Evolutionary conservation across 1,140 invertebrate species (phyloP).

Genomic region (Brachionus asplanchnoidis): DNA sequence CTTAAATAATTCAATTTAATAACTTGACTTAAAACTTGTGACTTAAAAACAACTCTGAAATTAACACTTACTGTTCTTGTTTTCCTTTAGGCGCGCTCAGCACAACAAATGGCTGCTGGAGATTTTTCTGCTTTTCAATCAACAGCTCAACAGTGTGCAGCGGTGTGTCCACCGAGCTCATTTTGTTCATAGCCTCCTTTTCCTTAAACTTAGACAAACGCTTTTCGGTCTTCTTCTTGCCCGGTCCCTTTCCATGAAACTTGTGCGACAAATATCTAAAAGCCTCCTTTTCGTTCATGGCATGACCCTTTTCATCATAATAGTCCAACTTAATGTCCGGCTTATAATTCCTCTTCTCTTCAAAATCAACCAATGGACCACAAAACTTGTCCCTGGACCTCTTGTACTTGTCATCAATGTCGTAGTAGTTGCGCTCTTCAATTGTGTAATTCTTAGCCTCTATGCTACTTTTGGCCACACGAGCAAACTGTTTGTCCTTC

Average conservation of each 20-base stretch:
- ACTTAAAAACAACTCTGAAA: neutral
- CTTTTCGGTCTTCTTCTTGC: constrained; percentile 97
- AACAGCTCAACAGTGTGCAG: constrained; percentile 85
- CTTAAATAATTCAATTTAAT: too few species aligned
- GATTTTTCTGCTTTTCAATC: constrained; percentile 91
- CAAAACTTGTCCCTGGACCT: constrained; percentile 69
- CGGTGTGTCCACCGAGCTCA: constrained; percentile 97
- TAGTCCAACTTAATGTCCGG: constrained; percentile 95
- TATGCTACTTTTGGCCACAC: neutral
- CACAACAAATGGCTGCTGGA: constrained; percentile 87
- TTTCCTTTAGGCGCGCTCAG: constrained; percentile 60
- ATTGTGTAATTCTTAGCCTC: constrained; percentile 81
- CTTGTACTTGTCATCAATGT: constrained; percentile 71
- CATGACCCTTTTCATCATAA: constrained; percentile 86
- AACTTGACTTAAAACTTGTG: too few species aligned
- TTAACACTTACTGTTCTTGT: constrained; percentile 19
- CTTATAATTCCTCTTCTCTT: constrained; percentile 85
- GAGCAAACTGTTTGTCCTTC: neutral
- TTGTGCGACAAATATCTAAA: constrained; percentile 84
- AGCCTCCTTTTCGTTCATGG: constrained; percentile 88
- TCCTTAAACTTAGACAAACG: constrained; percentile 77
- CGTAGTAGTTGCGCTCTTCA: constrained; percentile 82
- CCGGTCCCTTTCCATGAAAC: constrained; percentile 97
- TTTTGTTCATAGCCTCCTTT: constrained; percentile 84
- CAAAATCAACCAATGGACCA: constrained; percentile 79